phyloP scores from a whole-genome alignment of 2,797 vertebrate genomes.

The Erpetoichthys calabaricus region DNA sequence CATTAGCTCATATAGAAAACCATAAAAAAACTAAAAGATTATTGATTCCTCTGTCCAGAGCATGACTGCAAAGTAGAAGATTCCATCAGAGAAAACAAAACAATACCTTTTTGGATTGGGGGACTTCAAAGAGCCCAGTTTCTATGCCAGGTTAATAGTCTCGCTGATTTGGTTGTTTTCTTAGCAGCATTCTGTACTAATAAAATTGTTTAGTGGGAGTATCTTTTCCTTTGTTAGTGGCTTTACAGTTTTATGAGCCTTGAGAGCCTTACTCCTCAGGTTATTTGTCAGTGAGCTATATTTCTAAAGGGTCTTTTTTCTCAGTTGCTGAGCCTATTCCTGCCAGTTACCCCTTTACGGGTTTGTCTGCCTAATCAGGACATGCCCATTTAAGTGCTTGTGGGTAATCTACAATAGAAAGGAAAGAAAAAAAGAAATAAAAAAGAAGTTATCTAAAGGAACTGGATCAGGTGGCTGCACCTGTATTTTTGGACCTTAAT shows the following conservation, averaged over 20 bases:
- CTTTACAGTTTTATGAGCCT: conserved; percentile 11
- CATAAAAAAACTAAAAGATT: conserved; percentile 45
- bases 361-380: conserved; percentile 42
- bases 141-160: neutral
- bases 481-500: conserved; percentile 40
- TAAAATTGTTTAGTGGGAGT: conserved; percentile 8
- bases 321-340: conserved; percentile 34
- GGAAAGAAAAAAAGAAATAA: conserved; percentile 1
- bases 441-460: conserved; percentile 27
- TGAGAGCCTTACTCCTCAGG: conserved; percentile 31
- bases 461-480: conserved; percentile 51
- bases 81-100: conserved; percentile 12
- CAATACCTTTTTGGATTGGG: conserved; percentile 1
- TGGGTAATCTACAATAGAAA: conserved; percentile 26
- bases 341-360: conserved; percentile 30
- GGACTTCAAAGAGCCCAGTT: conserved; percentile 1
- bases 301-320: conserved; percentile 35
- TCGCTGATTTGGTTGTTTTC: conserved; percentile 1
- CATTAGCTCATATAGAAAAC: conserved; percentile 51
- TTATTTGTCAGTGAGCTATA: conserved; percentile 36
- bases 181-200: neutral
- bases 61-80: conserved; percentile 33
- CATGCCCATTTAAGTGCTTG: conserved; percentile 38
- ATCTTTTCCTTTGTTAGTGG: neutral
- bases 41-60: conserved; percentile 47